Base-by-base conservation (phyloP, 2,113 vertebrate genomes). In the Pachypanchax playfairii region DNA sequence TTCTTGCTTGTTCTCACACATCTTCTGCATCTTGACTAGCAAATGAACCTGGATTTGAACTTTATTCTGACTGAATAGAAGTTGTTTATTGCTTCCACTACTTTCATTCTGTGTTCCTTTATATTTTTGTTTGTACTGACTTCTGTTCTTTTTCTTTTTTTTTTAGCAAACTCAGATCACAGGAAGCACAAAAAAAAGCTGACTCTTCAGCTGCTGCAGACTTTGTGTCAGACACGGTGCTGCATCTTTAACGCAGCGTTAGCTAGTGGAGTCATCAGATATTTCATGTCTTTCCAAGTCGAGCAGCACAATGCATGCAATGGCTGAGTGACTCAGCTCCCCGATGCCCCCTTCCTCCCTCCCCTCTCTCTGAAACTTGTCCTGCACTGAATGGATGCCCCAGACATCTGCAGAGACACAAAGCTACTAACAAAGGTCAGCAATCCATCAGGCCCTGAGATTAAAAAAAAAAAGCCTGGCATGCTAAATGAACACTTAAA, bases 221-320 rank as follows among this genome's bases (percentile, higher is more conserved):
- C 52, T 80, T 63, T 61, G 60, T 79, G 60, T 84, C 39, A 22
- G 73, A 85, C 79, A 83, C 20, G 2, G 25, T 52, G 70, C 56
- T 88, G 77, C 78, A 90, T 88, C 82, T 88, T 89, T 85, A 87
- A 90, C 87, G 82, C 73, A 54, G 58, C 54, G 63, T 50, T 41
- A 57, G 73, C 75, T 39, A 28, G 18, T 71, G 73, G 51, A 83
- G 74, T 88, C 83, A 88, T 88, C 65, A 88, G 89, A 88, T 90
- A 88, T 89, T 87, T 89, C 13, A 79, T 86, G 65, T 59, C 55
- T 73, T 80, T 66, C 60, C 54, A 72, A 76, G 82, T 83, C 73
- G 78, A 79, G 80, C 70, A 64, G 65, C 58, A 50, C 65, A 65
- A 55, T 55, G 70, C 68, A 77, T 54, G 75, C 70, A 64, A 62